phyloP scores from a whole-genome alignment of 2,888 invertebrate species.

The Sclerodermus sp. region DNA sequence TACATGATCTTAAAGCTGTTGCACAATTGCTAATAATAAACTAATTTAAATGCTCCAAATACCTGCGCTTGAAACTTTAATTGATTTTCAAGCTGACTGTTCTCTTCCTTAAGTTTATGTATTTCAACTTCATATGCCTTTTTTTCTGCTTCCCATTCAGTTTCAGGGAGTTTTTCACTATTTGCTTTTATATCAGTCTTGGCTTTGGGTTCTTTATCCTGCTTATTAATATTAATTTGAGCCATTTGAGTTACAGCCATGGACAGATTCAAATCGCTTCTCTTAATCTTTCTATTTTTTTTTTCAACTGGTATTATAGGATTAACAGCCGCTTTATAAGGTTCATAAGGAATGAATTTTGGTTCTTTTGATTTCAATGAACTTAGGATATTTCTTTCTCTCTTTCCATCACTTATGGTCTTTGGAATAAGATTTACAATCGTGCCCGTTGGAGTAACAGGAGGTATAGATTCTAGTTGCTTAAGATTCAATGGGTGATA shows the following conservation, averaged over 20 bases:
- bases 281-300: constrained; percentile 53
- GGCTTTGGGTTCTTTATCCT: constrained; percentile 56
- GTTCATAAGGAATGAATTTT: constrained; percentile 86
- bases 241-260: constrained; percentile 73
- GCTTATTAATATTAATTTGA: constrained; percentile 65
- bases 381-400: constrained; percentile 53
- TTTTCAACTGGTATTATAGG: constrained; percentile 67
- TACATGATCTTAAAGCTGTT: no score
- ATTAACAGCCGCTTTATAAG: constrained; percentile 82
- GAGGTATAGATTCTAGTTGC: constrained; percentile 50
- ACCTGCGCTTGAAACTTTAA: constrained; percentile 85
- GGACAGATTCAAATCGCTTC: constrained; percentile 68
- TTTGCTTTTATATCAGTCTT: constrained; percentile 11
- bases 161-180: constrained; percentile 5
- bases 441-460: constrained; percentile 61
- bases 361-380: constrained; percentile 68
- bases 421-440: constrained; percentile 67
- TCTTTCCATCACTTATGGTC: constrained; percentile 63
- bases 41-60: constrained; percentile 1
- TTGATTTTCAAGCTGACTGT: constrained; percentile 75
- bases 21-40: constrained; percentile 2
- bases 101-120: constrained; percentile 67
- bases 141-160: constrained; percentile 59
- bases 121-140: constrained; percentile 65
- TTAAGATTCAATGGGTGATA: constrained; percentile 56